Evolutionary conservation across 2,113 vertebrate genomes (phyloP).

Genomic region (Poicephalus gulielmi): DNA sequence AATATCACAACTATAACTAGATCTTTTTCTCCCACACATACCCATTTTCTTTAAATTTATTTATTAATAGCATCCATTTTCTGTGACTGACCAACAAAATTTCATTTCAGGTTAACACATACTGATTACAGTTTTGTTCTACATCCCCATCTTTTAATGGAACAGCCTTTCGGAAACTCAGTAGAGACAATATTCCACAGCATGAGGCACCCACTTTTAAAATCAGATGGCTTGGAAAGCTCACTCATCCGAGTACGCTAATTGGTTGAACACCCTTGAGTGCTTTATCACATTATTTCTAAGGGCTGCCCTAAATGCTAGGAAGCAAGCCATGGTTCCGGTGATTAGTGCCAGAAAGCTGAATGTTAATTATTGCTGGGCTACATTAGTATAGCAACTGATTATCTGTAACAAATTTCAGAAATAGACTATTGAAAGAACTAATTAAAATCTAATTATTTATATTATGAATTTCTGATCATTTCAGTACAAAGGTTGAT

Average conservation of each 20-base stretch:
- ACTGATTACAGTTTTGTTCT: constrained; percentile 2
- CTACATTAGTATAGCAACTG: background rate
- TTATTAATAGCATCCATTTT: background rate
- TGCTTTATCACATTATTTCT: constrained; percentile 56
- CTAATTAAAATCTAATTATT: constrained; percentile 56
- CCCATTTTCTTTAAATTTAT: background rate
- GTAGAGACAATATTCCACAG: constrained; percentile 26
- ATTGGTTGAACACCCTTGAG: constrained; percentile 32
- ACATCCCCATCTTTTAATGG: background rate
- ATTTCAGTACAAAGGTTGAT: constrained; percentile 20
- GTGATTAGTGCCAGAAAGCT: constrained; percentile 27
- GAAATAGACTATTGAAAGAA: constrained; percentile 52
- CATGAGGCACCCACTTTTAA: constrained; percentile 1
- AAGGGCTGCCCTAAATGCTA: constrained; percentile 39
- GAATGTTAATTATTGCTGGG: constrained; percentile 38
- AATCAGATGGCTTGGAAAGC: constrained; percentile 46
- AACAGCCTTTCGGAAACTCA: background rate
- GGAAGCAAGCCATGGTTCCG: constrained; percentile 22
- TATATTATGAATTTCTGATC: constrained; percentile 29
- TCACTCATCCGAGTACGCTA: constrained; percentile 13
- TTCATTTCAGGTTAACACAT: background rate
- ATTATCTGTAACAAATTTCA: constrained; percentile 51
- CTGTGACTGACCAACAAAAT: background rate
- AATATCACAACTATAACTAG: background rate
- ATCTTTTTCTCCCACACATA: background rate